These are phyloP conservation scores for Atrina japonica DNA, from an alignment of 2,888 invertebrate genomes.

Conservation along the genomic window DNA sequence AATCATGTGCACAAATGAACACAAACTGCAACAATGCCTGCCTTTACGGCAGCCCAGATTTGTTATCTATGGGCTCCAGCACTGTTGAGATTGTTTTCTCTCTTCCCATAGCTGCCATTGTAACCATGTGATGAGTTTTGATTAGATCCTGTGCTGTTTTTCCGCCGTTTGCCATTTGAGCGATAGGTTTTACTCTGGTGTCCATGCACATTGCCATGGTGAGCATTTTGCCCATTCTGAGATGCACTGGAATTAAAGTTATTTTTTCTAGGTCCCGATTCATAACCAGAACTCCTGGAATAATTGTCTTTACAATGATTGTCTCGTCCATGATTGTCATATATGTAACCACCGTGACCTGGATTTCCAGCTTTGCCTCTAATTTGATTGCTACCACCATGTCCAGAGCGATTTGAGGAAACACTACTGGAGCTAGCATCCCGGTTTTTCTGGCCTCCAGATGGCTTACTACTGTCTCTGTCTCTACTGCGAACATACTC, in stretches of 20 bases:
- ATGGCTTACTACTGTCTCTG: constrained; percentile 44
- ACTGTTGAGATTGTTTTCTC: constrained; percentile 8
- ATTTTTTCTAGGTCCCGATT: neutral
- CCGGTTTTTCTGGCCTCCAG: constrained; percentile 53
- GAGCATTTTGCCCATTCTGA: constrained; percentile 17
- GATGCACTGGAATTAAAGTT: neutral
- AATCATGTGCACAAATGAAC: too few relatives aligned
- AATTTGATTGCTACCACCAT: constrained; percentile 7
- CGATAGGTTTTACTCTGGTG: neutral
- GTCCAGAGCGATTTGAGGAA: constrained; percentile 65
- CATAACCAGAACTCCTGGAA: neutral
- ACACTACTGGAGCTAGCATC: constrained; percentile 73
- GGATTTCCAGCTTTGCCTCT: neutral
- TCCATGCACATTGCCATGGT: constrained; percentile 4
- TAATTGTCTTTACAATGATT: neutral
- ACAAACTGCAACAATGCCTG: neutral
- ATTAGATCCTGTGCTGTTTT: constrained; percentile 5
- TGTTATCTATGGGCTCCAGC: constrained; percentile 12
- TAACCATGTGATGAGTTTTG: constrained; percentile 10
- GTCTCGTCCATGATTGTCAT: neutral
- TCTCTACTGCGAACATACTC: constrained; percentile 55
- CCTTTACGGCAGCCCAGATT: neutral
- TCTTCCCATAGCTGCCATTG: constrained; percentile 6
- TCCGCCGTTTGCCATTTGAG: neutral
- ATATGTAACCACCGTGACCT: constrained; percentile 6